These are phyloP conservation scores for Pangasius mekongensis DNA, from an alignment of 2,797 vertebrate species.

Conservation along the genomic window DNA sequence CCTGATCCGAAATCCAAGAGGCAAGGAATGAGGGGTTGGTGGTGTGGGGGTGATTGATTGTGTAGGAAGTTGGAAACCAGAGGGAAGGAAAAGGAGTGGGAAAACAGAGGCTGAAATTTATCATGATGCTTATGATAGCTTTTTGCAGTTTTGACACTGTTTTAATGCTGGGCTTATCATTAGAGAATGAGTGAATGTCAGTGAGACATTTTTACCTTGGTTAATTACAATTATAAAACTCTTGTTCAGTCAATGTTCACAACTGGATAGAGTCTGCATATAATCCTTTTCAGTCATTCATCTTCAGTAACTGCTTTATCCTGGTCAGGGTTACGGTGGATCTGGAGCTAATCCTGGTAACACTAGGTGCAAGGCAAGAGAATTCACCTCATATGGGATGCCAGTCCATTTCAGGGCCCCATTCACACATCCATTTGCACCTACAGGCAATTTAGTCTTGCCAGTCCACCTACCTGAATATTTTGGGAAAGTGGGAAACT, in stretches of 20 bases:
- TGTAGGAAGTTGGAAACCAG: constrained; percentile 70
- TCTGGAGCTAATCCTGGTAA: neutral
- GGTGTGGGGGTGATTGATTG: constrained; percentile 69
- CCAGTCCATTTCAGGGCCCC: neutral
- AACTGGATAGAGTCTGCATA: neutral
- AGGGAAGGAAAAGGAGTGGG: constrained; percentile 66
- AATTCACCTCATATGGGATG: neutral
- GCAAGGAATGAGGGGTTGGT: constrained; percentile 74
- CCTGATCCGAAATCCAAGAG: constrained; percentile 84
- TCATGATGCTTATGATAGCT: constrained; percentile 76
- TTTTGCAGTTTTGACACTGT: constrained; percentile 30
- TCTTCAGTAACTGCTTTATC: neutral
- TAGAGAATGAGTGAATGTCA: neutral
- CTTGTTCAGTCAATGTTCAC: neutral
- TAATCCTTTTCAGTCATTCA: neutral
- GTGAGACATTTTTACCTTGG: neutral
- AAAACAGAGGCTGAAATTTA: constrained; percentile 84
- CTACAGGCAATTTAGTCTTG: neutral
- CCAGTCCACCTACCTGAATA: neutral
- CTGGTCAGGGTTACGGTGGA: neutral
- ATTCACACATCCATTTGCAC: neutral
- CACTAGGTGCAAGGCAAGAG: neutral
- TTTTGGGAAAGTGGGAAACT: neutral
- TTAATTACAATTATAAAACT: neutral
- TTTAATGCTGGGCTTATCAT: neutral